phyloP scores from a whole-genome alignment of 1,140 invertebrate genomes.

The Eufriesea mexicana region DNA sequence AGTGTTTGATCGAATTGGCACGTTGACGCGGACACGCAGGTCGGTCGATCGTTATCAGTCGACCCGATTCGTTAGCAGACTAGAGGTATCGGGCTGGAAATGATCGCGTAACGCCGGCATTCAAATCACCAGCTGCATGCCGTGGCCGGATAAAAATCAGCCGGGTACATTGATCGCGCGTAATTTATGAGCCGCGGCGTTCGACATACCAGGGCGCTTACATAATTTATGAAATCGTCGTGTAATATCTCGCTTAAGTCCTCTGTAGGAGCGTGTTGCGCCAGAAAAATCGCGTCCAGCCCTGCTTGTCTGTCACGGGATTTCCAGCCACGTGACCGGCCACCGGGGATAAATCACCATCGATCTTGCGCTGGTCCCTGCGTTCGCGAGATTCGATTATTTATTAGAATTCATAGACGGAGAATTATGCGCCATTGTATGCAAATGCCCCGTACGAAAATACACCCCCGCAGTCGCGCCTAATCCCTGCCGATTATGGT shows the following conservation, averaged over 20 bases:
- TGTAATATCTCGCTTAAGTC: neutral
- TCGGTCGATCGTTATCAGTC: slow-evolving; percentile 34
- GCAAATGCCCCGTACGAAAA: slow-evolving; percentile 8
- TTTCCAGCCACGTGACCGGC: neutral
- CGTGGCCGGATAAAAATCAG: slow-evolving; percentile 21
- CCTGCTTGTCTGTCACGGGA: slow-evolving; percentile 8
- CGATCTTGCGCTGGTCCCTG: neutral
- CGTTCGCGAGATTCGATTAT: neutral
- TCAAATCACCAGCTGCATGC: slow-evolving; percentile 11
- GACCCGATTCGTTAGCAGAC: slow-evolving; percentile 18
- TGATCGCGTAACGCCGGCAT: slow-evolving; percentile 4
- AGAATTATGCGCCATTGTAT: slow-evolving; percentile 21
- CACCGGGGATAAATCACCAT: slow-evolving; percentile 9
- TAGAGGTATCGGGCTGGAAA: neutral
- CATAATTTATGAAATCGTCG: slow-evolving; percentile 46
- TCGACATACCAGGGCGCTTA: slow-evolving; percentile 17
- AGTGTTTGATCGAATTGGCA: neutral
- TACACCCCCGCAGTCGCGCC: neutral
- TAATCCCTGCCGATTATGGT: neutral
- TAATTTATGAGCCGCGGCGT: slow-evolving; percentile 36
- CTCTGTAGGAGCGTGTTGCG: slow-evolving; percentile 3
- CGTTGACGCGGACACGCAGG: slow-evolving; percentile 18
- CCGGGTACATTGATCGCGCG: slow-evolving; percentile 6
- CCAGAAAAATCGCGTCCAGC: neutral
- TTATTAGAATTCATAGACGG: slow-evolving; percentile 9